Evolutionary conservation across 1,140 invertebrate species (phyloP).

Genomic region (Drosophila nigrodunni): DNA sequence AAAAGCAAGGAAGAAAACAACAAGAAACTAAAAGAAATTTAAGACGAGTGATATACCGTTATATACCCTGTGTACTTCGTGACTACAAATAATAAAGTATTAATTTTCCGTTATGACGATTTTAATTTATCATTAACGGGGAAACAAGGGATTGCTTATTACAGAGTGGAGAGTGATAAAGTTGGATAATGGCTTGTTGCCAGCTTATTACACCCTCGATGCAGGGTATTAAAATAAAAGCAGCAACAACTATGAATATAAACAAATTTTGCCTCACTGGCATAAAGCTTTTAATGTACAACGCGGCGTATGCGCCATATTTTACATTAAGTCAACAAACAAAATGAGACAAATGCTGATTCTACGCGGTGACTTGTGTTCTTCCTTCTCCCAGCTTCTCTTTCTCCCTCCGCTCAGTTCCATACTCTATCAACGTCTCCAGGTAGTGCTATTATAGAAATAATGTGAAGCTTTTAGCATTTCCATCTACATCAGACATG

Average conservation of each 20-base stretch:
- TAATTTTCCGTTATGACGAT: no score
- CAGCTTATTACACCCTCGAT: neutral
- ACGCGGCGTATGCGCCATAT: slow-evolving; percentile 73
- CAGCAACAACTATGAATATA: slow-evolving; percentile 63
- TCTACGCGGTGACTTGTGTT: slow-evolving; percentile 7
- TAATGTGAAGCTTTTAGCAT: slow-evolving; percentile 23
- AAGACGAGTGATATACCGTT: no score
- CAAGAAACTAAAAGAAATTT: neutral
- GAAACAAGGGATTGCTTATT: neutral
- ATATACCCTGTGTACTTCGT: no score
- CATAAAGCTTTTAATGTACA: slow-evolving; percentile 79
- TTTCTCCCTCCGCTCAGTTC: neutral
- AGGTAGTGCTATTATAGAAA: slow-evolving; percentile 49
- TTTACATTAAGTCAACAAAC: slow-evolving; percentile 79
- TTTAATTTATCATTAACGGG: no score
- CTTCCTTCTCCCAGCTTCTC: neutral
- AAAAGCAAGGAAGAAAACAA: slow-evolving; percentile 25
- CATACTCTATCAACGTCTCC: slow-evolving; percentile 5
- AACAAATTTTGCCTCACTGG: slow-evolving; percentile 58
- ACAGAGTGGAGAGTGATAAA: neutral
- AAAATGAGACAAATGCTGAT: slow-evolving; percentile 51
- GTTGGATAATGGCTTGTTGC: no score
- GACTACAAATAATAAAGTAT: no score
- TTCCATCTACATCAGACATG: slow-evolving; percentile 38
- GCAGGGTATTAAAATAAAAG: neutral